phyloP scores from a whole-genome alignment of 2,888 invertebrate genomes.

The Campopleginae sp. region DNA sequence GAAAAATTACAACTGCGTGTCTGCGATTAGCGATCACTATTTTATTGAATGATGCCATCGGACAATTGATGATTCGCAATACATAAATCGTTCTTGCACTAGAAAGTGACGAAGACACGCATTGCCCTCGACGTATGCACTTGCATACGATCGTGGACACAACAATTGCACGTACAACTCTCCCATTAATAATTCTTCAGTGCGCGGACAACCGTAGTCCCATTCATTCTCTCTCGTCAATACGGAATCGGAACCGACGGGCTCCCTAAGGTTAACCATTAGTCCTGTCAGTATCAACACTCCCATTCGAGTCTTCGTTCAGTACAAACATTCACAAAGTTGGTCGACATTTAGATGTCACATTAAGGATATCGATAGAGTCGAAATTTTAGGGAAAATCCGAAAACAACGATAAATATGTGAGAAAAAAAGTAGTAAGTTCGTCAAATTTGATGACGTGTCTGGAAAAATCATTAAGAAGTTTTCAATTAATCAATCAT shows the following conservation, averaged over 20 bases:
- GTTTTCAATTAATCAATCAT: too few relatives aligned
- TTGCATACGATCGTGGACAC: conserved; percentile 28
- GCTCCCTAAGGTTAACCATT: conserved; percentile 8
- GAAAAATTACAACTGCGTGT: conserved; percentile 3
- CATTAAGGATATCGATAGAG: background rate
- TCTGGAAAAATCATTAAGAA: too few relatives aligned
- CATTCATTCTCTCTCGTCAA: conserved; percentile 65
- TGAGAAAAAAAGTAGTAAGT: too few relatives aligned
- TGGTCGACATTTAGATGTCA: background rate
- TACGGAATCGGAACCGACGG: conserved; percentile 9
- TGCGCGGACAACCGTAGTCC: conserved; percentile 68
- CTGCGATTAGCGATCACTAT: conserved; percentile 15
- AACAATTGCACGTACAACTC: conserved; percentile 31
- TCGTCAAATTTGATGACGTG: too few relatives aligned
- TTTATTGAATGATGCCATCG: background rate
- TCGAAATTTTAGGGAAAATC: too few relatives aligned
- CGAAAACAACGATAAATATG: background rate
- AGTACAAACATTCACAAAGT: background rate
- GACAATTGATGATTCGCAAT: conserved; percentile 13
- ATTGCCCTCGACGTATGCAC: conserved; percentile 7
- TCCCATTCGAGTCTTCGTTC: background rate
- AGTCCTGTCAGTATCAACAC: conserved; percentile 9
- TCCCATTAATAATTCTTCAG: conserved; percentile 75
- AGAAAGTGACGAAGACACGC: conserved; percentile 24
- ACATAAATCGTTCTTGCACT: conserved; percentile 26